Percentiles rank a stretch among this genome's conserved stretches.
Conservation (phyloP, 2,888 invertebrate species). For the Erebia ligea region DNA sequence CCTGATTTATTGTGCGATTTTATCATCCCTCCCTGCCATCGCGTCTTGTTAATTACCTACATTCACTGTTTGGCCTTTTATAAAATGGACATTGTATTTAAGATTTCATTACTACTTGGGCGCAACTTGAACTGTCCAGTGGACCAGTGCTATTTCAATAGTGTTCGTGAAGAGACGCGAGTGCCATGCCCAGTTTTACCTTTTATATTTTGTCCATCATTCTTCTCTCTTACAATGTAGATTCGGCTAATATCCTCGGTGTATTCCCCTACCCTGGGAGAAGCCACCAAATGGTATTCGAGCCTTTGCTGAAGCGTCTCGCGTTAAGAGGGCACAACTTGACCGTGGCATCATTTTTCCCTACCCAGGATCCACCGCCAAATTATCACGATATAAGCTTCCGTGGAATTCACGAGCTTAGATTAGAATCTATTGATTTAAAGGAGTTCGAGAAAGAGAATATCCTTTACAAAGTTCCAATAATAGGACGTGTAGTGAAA, state of each 20-base stretch:
- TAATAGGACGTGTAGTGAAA: conserved; percentile 54
- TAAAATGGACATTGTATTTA: not conserved
- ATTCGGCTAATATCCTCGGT: conserved; percentile 79
- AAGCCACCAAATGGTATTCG: conserved; percentile 85
- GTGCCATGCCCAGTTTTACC: conserved; percentile 57
- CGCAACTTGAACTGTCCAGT: not conserved
- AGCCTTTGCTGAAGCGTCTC: conserved; percentile 79
- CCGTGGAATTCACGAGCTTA: conserved; percentile 64
- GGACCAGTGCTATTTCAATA: conserved; percentile 37
- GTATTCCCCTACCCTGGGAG: conserved; percentile 84
- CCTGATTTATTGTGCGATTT: not conserved
- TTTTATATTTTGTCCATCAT: conserved; percentile 48
- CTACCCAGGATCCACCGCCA: conserved; percentile 69
- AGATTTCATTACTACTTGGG: not conserved
- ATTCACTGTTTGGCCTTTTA: conserved; percentile 14
- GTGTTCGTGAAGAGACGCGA: conserved; percentile 31
- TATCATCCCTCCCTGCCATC: not conserved
- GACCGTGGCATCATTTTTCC: conserved; percentile 84
- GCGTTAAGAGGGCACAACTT: conserved; percentile 84
- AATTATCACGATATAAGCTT: conserved; percentile 73
- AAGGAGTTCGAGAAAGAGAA: conserved; percentile 54
- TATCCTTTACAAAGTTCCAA: conserved; percentile 50
- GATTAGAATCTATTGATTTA: conserved; percentile 65
- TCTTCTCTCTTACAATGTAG: conserved; percentile 52
- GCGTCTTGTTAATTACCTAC: not conserved